Percentiles rank a stretch among this genome's conserved stretches.
phyloP scores from a whole-genome alignment of 1,140 invertebrate species.

The Cheumatopsyche charites region DNA sequence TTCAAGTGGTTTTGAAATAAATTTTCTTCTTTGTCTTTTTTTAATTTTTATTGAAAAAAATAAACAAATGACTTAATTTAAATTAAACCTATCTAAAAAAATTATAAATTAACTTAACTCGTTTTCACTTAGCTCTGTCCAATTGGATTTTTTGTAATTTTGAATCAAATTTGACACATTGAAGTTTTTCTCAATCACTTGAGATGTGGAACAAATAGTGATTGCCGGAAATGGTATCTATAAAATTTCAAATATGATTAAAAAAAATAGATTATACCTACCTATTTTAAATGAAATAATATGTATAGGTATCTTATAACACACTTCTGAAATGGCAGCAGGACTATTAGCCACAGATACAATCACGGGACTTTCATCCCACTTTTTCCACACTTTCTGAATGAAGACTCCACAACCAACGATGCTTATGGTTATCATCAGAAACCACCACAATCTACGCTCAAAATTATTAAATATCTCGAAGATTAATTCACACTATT shows the following conservation, averaged over 20 bases:
- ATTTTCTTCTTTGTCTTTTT: no score
- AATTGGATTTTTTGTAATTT: no score
- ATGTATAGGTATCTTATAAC: no score
- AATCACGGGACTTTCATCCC: constrained; percentile 7
- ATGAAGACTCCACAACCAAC: not conserved
- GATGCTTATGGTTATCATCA: constrained; percentile 3
- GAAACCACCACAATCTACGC: constrained; percentile 8
- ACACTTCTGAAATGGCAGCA: constrained; percentile 2
- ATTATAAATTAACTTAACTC: no score
- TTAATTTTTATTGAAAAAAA: no score
- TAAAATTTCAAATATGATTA: not conserved
- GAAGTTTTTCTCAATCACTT: not conserved
- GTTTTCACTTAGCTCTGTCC: no score
- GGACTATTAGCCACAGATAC: not conserved
- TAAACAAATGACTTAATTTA: no score
- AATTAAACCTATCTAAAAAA: no score
- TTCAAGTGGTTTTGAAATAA: no score
- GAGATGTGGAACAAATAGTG: not conserved
- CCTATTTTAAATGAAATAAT: not conserved
- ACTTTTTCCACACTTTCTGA: constrained; percentile 2
- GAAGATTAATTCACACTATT: not conserved
- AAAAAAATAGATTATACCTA: not conserved
- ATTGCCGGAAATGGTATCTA: constrained; percentile 27
- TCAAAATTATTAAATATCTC: not conserved
- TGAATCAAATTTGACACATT: not conserved